Percentiles rank a stretch among this genome's conserved stretches.
Evolutionary conservation across 2,888 invertebrate species (phyloP).

Genomic region (Arge pagana): DNA sequence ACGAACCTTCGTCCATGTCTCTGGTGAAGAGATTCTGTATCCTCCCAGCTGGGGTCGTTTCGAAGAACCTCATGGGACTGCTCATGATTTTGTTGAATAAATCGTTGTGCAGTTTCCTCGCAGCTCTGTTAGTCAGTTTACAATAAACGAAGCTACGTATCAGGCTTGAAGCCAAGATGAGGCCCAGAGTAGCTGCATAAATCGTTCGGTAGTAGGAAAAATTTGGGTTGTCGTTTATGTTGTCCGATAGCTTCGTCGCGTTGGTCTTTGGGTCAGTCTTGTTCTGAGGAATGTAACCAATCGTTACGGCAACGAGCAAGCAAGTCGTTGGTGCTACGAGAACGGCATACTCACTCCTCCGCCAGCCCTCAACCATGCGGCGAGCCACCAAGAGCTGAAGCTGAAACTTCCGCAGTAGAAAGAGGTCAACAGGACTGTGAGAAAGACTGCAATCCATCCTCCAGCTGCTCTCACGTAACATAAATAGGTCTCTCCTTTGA

Average conservation of each 20-base stretch:
- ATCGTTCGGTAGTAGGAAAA: slow-evolving; percentile 60
- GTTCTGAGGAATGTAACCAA: slow-evolving; percentile 37
- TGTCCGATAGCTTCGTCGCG: slow-evolving; percentile 44
- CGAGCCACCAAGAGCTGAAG: slow-evolving; percentile 67
- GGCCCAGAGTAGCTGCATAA: slow-evolving; percentile 60
- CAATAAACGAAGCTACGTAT: slow-evolving; percentile 63
- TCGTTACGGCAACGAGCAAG: no score
- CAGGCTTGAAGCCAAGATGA: slow-evolving; percentile 61
- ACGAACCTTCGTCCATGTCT: slow-evolving; percentile 63
- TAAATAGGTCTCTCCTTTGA: slow-evolving; percentile 56
- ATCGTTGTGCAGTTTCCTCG: slow-evolving; percentile 61
- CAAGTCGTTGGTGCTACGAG: no score
- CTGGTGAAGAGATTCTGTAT: slow-evolving; percentile 64
- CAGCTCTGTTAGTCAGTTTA: slow-evolving; percentile 61
- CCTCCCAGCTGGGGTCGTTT: slow-evolving; percentile 62
- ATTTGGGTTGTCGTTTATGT: slow-evolving; percentile 61
- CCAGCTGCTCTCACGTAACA: slow-evolving; percentile 63
- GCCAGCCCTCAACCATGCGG: slow-evolving; percentile 61
- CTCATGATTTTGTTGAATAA: slow-evolving; percentile 60
- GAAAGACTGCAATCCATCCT: slow-evolving; percentile 54
- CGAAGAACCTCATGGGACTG: slow-evolving; percentile 61
- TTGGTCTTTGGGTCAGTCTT: slow-evolving; percentile 35
- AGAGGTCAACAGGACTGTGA: slow-evolving; percentile 58
- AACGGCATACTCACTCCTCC: slow-evolving; percentile 52
- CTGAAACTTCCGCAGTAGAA: slow-evolving; percentile 61